A percentile compares a stretch with the other conserved stretches of the same genome.
Evolutionary conservation across 2,888 invertebrate genomes (phyloP).

Genomic region (Microctonus brassicae): DNA sequence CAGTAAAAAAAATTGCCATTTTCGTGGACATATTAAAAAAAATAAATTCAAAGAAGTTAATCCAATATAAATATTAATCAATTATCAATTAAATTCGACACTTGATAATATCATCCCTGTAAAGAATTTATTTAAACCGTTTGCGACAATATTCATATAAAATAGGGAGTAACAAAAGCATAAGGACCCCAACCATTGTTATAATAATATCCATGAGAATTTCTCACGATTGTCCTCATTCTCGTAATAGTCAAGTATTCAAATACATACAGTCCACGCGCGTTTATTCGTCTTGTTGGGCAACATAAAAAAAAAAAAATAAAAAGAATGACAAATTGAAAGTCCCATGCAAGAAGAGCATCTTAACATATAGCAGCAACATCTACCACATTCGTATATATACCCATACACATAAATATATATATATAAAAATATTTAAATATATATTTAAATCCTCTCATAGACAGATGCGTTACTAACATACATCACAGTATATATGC

Average conservation of each 20-base stretch:
- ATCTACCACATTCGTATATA: neutral
- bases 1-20: no score
- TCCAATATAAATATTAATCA: no score
- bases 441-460: neutral
- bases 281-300: conserved; percentile 59
- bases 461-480: neutral
- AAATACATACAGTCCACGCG: conserved; percentile 54
- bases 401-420: neutral
- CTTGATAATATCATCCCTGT: conserved; percentile 47
- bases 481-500: neutral
- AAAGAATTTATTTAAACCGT: conserved; percentile 55
- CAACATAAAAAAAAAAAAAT: conserved; percentile 45
- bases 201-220: conserved; percentile 61
- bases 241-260: conserved; percentile 64
- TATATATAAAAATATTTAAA: neutral
- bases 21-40: no score
- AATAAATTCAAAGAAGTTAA: no score
- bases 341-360: neutral
- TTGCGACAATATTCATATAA: conserved; percentile 47
- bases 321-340: conserved; percentile 41
- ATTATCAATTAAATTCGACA: no score
- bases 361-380: neutral
- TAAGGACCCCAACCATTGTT: conserved; percentile 58
- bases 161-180: conserved; percentile 34
- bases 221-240: conserved; percentile 68